Conservation (phyloP, 2,888 invertebrate species). For the Yponomeuta evonymella region DNA sequence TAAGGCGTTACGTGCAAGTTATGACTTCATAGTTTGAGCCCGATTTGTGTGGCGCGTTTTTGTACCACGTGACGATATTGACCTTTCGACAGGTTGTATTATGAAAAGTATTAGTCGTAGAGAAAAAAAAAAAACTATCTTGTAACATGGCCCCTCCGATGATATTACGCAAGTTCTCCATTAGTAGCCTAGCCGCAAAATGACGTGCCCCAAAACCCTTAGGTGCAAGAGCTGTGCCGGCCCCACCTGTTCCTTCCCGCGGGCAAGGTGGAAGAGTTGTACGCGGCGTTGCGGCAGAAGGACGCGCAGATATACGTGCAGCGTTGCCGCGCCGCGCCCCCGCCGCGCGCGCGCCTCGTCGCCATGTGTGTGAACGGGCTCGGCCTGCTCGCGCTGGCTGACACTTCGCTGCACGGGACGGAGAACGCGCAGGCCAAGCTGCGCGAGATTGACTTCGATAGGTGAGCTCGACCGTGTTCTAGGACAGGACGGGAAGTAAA, state of each 20-base stretch:
- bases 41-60: too few relatives aligned
- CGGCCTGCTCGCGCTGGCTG: conserved; percentile 83
- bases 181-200: not conserved
- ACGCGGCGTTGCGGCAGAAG: conserved; percentile 89
- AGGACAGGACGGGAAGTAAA: too few relatives aligned
- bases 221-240: conserved; percentile 83
- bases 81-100: too few relatives aligned
- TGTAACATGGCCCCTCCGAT: too few relatives aligned
- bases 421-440: conserved; percentile 84
- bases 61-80: too few relatives aligned
- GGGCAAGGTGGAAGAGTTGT: conserved; percentile 92
- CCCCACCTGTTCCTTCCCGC: conserved; percentile 89
- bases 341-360: conserved; percentile 81
- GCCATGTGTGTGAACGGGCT: conserved; percentile 85
- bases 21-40: too few relatives aligned
- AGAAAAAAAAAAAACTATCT: too few relatives aligned
- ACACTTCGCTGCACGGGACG: conserved; percentile 89
- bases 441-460: conserved; percentile 88
- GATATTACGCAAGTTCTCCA: too few relatives aligned
- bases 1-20: too few relatives aligned
- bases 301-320: conserved; percentile 98
- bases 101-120: too few relatives aligned
- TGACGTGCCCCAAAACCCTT: not conserved
- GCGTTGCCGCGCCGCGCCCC: conserved; percentile 77
- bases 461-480: conserved; percentile 45